Base-by-base conservation (phyloP, 2,113 vertebrate species). In the Seriola dumerili region DNA sequence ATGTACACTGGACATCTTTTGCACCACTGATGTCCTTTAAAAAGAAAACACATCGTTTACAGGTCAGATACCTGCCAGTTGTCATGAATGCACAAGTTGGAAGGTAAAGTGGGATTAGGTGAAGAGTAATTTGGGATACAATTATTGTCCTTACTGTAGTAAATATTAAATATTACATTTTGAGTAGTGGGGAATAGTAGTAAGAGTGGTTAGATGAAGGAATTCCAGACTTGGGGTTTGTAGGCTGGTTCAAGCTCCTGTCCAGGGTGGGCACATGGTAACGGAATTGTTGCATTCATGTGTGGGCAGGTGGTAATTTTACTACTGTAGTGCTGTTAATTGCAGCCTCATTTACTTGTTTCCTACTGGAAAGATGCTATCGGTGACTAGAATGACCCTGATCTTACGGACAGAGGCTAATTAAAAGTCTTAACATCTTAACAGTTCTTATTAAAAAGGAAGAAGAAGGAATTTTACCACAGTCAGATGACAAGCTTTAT, bases 41-140 rank as follows among this genome's bases (percentile, higher is more conserved):
- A 50, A 29, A 29, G 29, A 29, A 52, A 52, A 52, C 50, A 21
- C 8, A 52, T 13, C 21, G 11, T 34, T 4, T 34, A 12, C 42
- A 34, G 61, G 44, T 68, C 23, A 23, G 38, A 21, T 25, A 63
- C 21, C n/a, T 52, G 0, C 29, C 52, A 72, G 21, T 57, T 29
- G 14, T 78, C 32, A 48, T 69, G 44, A 72, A 52, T 57, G 61
- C 61, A 59, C 68, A 65, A 2, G 8, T 58, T n/a, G 8, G n/a
- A 62, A 67, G 10, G 21, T 46, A 10, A 52, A 50, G 23, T n/a
- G 38, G 8, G 16, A 34, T 36, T 55, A n/a, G n/a, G n/a, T 55
- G 3, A 38, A 29, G 32, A 36, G 19, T 14, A 5, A 32, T 50
- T 38, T 48, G 13, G 46, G 16, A 34, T 44, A 8, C 38, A 29